A percentile compares a stretch with the other conserved stretches of the same genome.
Evolutionary conservation across 2,797 vertebrate genomes (phyloP).

Genomic region (Hybognathus amarus): DNA sequence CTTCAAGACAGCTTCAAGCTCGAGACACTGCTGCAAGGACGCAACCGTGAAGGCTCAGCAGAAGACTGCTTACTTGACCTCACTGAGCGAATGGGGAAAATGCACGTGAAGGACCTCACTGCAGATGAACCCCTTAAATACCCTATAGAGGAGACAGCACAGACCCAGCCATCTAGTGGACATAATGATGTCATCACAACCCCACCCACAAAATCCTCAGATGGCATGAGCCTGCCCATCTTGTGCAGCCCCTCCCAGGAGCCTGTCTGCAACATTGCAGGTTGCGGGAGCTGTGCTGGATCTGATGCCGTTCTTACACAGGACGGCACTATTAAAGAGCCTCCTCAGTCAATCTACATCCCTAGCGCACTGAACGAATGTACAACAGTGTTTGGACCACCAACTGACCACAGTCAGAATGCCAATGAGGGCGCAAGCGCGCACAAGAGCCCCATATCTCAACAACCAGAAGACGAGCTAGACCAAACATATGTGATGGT

Average conservation of each 20-base stretch:
- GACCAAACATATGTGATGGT: constrained; percentile 56
- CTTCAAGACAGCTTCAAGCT: background rate
- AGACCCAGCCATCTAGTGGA: constrained; percentile 26
- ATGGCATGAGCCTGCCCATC: constrained; percentile 25
- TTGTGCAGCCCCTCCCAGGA: constrained; percentile 59
- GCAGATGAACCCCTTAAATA: constrained; percentile 62
- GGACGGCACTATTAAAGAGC: constrained; percentile 63
- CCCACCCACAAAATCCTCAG: constrained; percentile 16
- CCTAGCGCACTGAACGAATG: constrained; percentile 48
- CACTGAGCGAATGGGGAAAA: constrained; percentile 68
- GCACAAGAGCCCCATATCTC: constrained; percentile 27
- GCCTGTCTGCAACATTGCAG: constrained; percentile 47
- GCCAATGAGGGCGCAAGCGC: constrained; percentile 3
- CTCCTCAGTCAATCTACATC: constrained; percentile 73
- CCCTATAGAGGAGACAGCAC: constrained; percentile 71
- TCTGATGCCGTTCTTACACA: constrained; percentile 37
- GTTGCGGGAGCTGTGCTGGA: constrained; percentile 37
- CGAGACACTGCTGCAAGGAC: background rate
- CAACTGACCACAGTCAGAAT: constrained; percentile 25
- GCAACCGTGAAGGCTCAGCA: background rate
- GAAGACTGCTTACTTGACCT: constrained; percentile 59
- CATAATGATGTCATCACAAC: constrained; percentile 31
- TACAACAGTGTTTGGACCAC: background rate
- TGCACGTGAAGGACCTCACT: constrained; percentile 57
- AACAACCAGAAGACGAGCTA: constrained; percentile 55